Base-by-base conservation (phyloP, 2,888 invertebrate genomes). In the Phortica okadai region DNA sequence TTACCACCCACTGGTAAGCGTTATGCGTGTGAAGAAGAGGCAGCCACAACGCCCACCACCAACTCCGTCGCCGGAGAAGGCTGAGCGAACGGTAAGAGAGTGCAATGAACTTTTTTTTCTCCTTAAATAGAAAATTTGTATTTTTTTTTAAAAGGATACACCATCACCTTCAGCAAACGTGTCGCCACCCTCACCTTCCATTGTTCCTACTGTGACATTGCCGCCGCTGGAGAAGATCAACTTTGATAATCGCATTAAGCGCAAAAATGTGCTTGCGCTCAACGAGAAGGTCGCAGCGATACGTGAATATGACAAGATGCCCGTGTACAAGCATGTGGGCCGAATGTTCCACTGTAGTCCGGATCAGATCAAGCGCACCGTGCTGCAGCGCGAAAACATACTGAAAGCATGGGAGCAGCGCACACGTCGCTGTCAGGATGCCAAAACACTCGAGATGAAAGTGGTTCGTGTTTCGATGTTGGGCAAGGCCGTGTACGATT, bases 221-320 rank as follows among this genome's bases (percentile, higher is more conserved):
- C 70, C 70, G 41, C 70, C 70, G 41, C 41, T 72, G n/a, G 70
- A 72, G 56, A 72, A 72, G 70, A 72, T 72, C 14, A 72, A 72
- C 70, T 72, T 72, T 33, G 90, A 90, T 74, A 90, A 90, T 77
- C 90, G 90, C 70, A 90, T 90, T 62, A 91, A 91, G 73, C 89
- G 90, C 0, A 90, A 90, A 77, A 91, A 90, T 81, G 89, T 90
- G 2, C 80, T 90, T 59, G 91, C 90, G 0, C 78, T 90, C 0
- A 90, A 90, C 72, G 91, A 90, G 73, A 90, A 90, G 78, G 90
- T 90, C 41, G 89, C 90, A 0, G 90, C 90, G 6, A 81, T 90
- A 66, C 86, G 90, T n/a, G 90, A 91, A 78, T 90, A 90, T 76
- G 90, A 90, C 79, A 85, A 84, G 2, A 84, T 87, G 74, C 90